These are phyloP conservation scores for Neomorphus geoffroyi DNA, from an alignment of 2,797 vertebrate genomes.

Conservation along the genomic window DNA sequence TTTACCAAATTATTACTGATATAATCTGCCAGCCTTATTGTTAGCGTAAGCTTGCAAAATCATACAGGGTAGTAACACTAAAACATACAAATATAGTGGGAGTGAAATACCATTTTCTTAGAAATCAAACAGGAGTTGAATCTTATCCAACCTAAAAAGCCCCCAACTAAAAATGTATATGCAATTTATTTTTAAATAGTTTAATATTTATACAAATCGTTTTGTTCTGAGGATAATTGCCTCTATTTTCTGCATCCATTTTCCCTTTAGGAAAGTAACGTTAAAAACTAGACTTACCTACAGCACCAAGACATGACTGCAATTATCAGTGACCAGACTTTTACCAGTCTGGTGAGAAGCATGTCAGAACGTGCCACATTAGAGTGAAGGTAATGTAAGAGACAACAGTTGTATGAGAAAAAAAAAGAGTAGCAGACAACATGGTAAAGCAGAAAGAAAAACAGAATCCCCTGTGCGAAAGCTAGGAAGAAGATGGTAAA, in stretches of 20 bases:
- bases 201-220: background rate
- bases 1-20: background rate
- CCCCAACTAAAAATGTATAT: background rate
- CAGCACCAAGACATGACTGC: background rate
- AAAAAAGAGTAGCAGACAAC: background rate
- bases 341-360: background rate
- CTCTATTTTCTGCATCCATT: background rate
- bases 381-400: background rate
- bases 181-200: background rate
- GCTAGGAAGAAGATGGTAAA: background rate
- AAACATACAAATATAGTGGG: background rate
- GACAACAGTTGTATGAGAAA: background rate
- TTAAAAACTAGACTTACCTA: background rate
- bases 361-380: background rate
- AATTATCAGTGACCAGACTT: background rate
- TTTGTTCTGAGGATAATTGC: background rate
- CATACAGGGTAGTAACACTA: background rate
- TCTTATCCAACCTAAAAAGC: background rate
- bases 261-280: background rate
- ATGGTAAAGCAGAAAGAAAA: background rate
- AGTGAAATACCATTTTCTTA: background rate
- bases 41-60: background rate
- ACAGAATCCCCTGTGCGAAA: background rate
- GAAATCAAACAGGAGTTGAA: background rate
- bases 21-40: background rate